Conservation (phyloP, 2,888 invertebrate genomes). For the Hololepta plana region DNA sequence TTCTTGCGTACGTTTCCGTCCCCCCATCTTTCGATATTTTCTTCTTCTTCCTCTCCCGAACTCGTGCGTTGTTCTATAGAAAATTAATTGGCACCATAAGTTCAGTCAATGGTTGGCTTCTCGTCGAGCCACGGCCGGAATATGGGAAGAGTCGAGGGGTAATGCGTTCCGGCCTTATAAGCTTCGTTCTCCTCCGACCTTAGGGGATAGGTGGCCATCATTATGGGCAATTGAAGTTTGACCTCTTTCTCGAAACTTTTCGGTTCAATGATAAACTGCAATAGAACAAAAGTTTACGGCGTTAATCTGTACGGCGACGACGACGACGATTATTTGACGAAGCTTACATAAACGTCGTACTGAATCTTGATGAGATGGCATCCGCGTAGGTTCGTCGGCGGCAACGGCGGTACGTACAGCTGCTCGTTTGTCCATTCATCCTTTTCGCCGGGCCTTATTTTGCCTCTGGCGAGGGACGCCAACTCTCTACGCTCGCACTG, state of each 20-base stretch:
- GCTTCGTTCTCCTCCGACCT: conserved; percentile 44
- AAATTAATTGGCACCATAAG: too few relatives aligned
- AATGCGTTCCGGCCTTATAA: conserved; percentile 72
- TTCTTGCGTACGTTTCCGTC: too few relatives aligned
- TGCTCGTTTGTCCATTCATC: conserved; percentile 80
- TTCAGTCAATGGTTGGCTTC: conserved; percentile 29
- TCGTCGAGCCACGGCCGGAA: conserved; percentile 81
- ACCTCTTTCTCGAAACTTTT: conserved; percentile 84
- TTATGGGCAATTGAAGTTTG: conserved; percentile 77
- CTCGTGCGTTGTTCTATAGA: too few relatives aligned
- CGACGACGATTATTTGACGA: too few relatives aligned
- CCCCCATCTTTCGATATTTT: too few relatives aligned
- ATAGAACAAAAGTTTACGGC: conserved; percentile 9
- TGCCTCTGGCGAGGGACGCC: conserved; percentile 59
- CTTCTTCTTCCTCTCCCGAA: too few relatives aligned
- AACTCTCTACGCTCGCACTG: conserved; percentile 76
- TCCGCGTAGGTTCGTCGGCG: conserved; percentile 83
- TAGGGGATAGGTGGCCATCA: conserved; percentile 83
- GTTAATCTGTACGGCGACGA: too few relatives aligned
- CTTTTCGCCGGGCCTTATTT: conserved; percentile 61
- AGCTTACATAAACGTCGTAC: conserved; percentile 80
- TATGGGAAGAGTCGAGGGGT: conserved; percentile 79
- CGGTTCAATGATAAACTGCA: conserved; percentile 69
- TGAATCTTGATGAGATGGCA: conserved; percentile 87
- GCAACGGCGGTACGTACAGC: conserved; percentile 82